phyloP scores from a whole-genome alignment of 30 jellyfish, hydroid and myxozoan species.

The Turritopsis rubra region DNA sequence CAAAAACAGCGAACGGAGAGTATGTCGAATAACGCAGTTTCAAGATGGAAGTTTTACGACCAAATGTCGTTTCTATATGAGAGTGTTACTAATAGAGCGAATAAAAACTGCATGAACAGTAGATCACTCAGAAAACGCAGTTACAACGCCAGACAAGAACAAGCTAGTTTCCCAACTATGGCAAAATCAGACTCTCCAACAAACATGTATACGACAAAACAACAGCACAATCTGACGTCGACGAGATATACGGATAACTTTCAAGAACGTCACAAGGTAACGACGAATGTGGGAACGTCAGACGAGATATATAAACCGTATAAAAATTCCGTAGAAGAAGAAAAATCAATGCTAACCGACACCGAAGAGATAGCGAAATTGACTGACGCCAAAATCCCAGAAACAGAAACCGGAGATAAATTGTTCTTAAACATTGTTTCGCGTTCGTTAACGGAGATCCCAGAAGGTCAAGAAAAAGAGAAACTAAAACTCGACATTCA shows the following conservation, averaged over 20 bases:
- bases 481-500: slow-evolving; percentile 68
- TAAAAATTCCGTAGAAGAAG: not conserved
- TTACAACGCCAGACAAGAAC: not conserved
- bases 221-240: not conserved
- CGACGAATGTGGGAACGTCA: not conserved
- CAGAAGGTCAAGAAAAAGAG: slow-evolving; percentile 77
- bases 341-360: not conserved
- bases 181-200: not conserved
- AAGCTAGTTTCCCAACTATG: not conserved
- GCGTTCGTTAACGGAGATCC: slow-evolving; percentile 45
- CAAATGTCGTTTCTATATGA: slow-evolving; percentile 53
- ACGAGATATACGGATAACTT: not conserved
- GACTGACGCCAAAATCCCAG: slow-evolving; percentile 1
- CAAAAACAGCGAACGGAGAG: slow-evolving; percentile 67
- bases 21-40: slow-evolving; percentile 28
- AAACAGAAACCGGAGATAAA: slow-evolving; percentile 48
- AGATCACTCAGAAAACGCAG: not conserved
- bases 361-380: not conserved
- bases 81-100: slow-evolving; percentile 30
- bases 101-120: not conserved
- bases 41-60: slow-evolving; percentile 70
- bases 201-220: not conserved
- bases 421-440: slow-evolving; percentile 44
- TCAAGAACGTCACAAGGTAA: not conserved
- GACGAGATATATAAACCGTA: not conserved